Conservation (phyloP, 2,888 invertebrate genomes). For the Scaptomyza tumidula region DNA sequence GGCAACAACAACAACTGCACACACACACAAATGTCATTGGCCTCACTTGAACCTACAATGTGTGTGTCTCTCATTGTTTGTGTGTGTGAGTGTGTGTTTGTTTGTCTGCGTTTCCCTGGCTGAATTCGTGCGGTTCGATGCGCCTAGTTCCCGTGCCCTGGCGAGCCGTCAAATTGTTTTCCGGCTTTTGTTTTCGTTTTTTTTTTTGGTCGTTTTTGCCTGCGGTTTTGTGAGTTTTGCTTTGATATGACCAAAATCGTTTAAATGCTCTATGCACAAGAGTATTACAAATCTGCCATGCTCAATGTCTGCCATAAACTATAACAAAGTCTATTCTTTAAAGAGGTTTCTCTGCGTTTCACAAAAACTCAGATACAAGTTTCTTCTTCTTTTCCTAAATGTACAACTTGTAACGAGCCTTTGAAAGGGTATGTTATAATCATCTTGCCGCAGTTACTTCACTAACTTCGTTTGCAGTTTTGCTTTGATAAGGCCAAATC, state of each 20-base stretch:
- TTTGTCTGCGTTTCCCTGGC: constrained; percentile 4
- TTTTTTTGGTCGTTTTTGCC: constrained; percentile 51
- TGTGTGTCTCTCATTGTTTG: neutral
- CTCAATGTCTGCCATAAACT: neutral
- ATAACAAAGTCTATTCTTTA: too few relatives aligned
- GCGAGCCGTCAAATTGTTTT: constrained; percentile 74
- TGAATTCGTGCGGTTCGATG: constrained; percentile 24
- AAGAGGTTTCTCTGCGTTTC: too few relatives aligned
- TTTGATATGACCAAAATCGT: constrained; percentile 46
- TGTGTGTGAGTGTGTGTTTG: neutral
- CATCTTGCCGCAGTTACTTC: neutral
- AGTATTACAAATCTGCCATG: neutral
- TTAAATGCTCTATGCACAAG: neutral
- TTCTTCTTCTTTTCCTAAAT: too few relatives aligned
- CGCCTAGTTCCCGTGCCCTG: constrained; percentile 30
- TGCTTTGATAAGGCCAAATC: constrained; percentile 41
- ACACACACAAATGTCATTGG: constrained; percentile 67
- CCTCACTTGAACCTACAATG: constrained; percentile 64
- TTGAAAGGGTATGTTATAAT: neutral
- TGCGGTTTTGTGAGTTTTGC: constrained; percentile 52
- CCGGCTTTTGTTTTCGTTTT: constrained; percentile 74
- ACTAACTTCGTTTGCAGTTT: constrained; percentile 15
- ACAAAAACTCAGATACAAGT: too few relatives aligned
- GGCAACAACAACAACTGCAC: constrained; percentile 39
- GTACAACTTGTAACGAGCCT: too few relatives aligned